Base-by-base conservation (phyloP, 2,888 invertebrate genomes). In the Drosophila kambysellisi region DNA sequence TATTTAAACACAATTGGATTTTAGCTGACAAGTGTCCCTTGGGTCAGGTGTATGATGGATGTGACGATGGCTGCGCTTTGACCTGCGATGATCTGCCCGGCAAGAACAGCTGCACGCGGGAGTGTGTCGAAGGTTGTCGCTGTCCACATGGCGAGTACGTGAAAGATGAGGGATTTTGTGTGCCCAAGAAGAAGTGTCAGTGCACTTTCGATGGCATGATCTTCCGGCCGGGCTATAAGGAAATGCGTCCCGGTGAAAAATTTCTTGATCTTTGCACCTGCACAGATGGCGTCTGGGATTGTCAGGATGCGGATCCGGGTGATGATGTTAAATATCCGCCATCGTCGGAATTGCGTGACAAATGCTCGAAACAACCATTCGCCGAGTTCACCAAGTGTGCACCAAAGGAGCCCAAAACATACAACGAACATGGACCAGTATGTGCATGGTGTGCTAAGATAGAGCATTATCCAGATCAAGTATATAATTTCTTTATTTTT, bases 101-200 rank as follows among this genome's bases (percentile, higher is more conserved):
- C 4, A 91, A 91, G 59, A 89, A 84, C 7, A 85, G 83, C 4
- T 93, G 93, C 70, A 77, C 84, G 4, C 82, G 90, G 4, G 87
- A 92, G 62, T 98, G 98, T 89, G 97, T 97, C 0, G 98, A 98
- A 92, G 98, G 98, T 0, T 98, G 98, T 92, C 97, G 97, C 68
- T 98, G 98, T 91, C 97, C 97, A 0, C 94, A 94, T 29, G 98
- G 97, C 54, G 95, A 96, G 93, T 95, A 96, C 0, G 92, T 98
- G 48, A 95, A 97, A 86, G 95, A 95, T 6, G 79, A 92, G n/a
- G 94, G 94, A 60, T 95, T 95, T 56, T 98, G 98, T 91, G 95
- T 98, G 43, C 96, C 96, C 0, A 95, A 96, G 29, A 95, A 95
- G 0, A 94, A 95, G 69, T 98, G 98, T 83, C 96, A 96, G 0